Evolutionary conservation across 1,140 invertebrate species (phyloP).

Genomic region (Homalodisca vitripennis): DNA sequence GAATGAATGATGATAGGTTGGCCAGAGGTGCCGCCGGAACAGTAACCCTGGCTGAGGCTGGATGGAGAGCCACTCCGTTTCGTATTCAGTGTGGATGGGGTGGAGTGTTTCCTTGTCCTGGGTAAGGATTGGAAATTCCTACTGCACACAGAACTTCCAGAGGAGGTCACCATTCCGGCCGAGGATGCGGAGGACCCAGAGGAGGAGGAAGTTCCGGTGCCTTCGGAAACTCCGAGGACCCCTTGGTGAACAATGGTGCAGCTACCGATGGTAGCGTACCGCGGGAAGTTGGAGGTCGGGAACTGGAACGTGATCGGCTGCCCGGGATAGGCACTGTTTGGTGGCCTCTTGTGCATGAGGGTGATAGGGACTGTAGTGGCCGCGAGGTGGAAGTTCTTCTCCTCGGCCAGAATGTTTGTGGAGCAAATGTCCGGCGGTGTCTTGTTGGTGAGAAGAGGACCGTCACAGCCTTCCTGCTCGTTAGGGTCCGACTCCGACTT

Average conservation of each 20-base stretch:
- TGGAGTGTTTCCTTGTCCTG: neutral
- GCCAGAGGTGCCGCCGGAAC: conserved; percentile 21
- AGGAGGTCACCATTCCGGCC: neutral
- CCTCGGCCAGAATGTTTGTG: conserved; percentile 24
- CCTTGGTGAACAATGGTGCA: conserved; percentile 31
- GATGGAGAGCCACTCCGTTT: conserved; percentile 13
- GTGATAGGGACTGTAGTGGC: conserved; percentile 53
- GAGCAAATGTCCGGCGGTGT: conserved; percentile 37
- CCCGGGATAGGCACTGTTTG: neutral
- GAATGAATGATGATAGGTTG: conserved; percentile 32
- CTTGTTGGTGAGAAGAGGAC: neutral
- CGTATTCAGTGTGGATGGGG: neutral
- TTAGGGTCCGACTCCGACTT: conserved; percentile 31
- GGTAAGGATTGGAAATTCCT: neutral
- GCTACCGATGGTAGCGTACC: conserved; percentile 10
- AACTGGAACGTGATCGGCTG: neutral
- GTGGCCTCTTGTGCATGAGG: conserved; percentile 48
- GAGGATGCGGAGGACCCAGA: neutral
- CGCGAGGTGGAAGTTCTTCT: conserved; percentile 45
- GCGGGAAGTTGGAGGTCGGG: neutral
- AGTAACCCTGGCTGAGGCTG: conserved; percentile 27
- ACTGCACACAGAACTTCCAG: neutral
- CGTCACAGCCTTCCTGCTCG: conserved; percentile 30
- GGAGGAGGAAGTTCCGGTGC: neutral
- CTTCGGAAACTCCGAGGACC: conserved; percentile 28